Evolutionary conservation across 2,888 invertebrate genomes (phyloP), one percentile per base, ranked within the genome.

Genomic region (Malachius bipustulatus): DNA sequence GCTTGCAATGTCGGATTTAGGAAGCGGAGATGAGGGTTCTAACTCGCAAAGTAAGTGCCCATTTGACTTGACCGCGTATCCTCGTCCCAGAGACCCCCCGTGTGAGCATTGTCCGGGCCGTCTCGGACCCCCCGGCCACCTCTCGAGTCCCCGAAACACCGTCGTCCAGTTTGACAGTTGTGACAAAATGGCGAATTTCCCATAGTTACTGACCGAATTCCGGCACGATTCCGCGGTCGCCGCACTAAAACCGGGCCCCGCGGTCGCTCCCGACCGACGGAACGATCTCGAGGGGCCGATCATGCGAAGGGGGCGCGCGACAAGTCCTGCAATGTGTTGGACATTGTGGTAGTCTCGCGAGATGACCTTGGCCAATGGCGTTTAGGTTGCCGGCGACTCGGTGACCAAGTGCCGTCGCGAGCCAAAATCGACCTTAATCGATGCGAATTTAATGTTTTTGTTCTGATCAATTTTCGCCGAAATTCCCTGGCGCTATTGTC

Each of bases 11-110:
- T 79, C 79, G 71, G 79, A 79, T 73, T 73, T 77, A 71, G 79
- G 78, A 67, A 79, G 78, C 69, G 77, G 76, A 64, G 78, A 79
- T 74, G 79, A 79, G 67, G 78, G 76, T 65, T 73, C 75, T 69
- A 75, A 76, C 71, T 77, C 76, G 71, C 76, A 78, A 75, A 78
- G 79, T 79, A 74, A 71, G 77, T 76, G 67, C 63, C 16, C 24
- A 16, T 10, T 16, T 24, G 6, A 19, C 24, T 19, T n/a, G n/a
- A n/a, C n/a, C n/a, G n/a, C n/a, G n/a, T n/a, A n/a, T n/a, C n/a
- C n/a, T n/a, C n/a, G n/a, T n/a, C n/a, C n/a, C n/a, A n/a, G n/a
- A n/a, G n/a, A n/a, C n/a, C n/a, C n/a, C n/a, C n/a, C n/a, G n/a
- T n/a, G n/a, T n/a, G n/a, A n/a, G n/a, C n/a, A n/a, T n/a, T n/a